Evolutionary conservation across 2,797 vertebrate species (phyloP), one percentile per base, ranked within the genome.

Genomic region (Sebastes ruberrimus): DNA sequence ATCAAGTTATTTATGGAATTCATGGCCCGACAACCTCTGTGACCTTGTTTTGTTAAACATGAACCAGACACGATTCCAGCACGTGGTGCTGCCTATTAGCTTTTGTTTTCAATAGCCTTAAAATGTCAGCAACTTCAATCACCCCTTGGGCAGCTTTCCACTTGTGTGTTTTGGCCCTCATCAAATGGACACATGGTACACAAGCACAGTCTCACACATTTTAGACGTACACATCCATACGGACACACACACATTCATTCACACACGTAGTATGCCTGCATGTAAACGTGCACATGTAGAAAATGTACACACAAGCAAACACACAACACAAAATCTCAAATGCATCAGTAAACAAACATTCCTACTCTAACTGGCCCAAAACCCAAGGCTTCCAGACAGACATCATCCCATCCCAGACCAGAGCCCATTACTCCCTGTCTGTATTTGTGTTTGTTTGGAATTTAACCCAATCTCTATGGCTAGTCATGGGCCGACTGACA

Each of bases 31-130:
- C 97, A 97, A 99, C 97, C 97, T 96, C 92, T 74, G 81, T 97
- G 96, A 97, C 97, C 97, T 98, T 98, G 97, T 99, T 98, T 98
- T 98, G 98, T 99, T 99, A 98, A 99, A 99, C 98, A 99, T 97
- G 97, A 98, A 97, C 96, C 95, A 97, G 97, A 98, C 98, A 98
- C 96, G 96, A 97, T 97, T 97, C 96, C 95, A 92, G 96, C 96
- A 96, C 96, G 96, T 90, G 94, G 94, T 95, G 78, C 86, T 94
- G 96, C 96, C 96, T 96, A 97, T 96, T 96, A 96, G 95, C 97
- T 97, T 97, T 97, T 98, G 97, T 98, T 97, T 99, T 97, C 97
- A 95, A 90, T 96, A 95, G 96, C 96, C 96, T 96, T 95, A 97
- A 95, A 98, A 98, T 98, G 97, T 97, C 97, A 97, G 96, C 95